Evolutionary conservation across 2,888 invertebrate genomes (phyloP), one percentile per base, ranked within the genome.

Genomic region (Resseliella maxima): DNA sequence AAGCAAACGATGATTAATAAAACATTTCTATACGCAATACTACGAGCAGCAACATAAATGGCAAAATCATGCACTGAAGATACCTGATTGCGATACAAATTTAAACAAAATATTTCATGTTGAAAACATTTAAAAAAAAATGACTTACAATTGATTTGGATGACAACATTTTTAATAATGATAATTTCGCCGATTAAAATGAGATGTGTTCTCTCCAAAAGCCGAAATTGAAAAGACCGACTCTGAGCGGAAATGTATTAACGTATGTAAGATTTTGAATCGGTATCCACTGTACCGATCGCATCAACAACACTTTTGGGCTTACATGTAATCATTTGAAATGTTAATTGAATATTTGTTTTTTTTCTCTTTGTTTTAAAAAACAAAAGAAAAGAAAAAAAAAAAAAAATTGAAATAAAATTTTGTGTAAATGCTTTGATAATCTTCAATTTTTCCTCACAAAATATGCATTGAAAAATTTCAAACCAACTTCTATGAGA

Each of bases 1-100:
- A 41, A 83, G 41, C 83, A 83, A 83, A 83, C 83, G 83, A 83
- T 83, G 83, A 83, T 6, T n/a, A 83, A 83, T 83, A 83, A 81
- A 83, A n/a, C 41, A 10, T 83, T 83, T 24, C 38, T 83, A 21
- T 83, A 41, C 83, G 83, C 83, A 83, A 83, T 83, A 83, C 83
- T 83, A 83, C 83, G 83, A 83, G 83, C 83, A 83, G 83, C 41
- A 83, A 83, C 41, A 83, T 83, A 41, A 41, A 83, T 83, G 41
- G 41, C 24, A 24, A 83, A 24, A 41, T 41, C 83, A 83, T 83
- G 41, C 24, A 41, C 83, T 83, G 41, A 41, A 83, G 83, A 83
- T 83, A 83, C 83, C 83, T 83, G 83, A 83, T 8, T 83, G 83
- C 83, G 83, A 83, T 72, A 72, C 6, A 24, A 35, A 72, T 72